Evolutionary conservation across 2,888 invertebrate species (phyloP), one percentile per base, ranked within the genome.

Genomic region (Synanthedon myopaeformis): DNA sequence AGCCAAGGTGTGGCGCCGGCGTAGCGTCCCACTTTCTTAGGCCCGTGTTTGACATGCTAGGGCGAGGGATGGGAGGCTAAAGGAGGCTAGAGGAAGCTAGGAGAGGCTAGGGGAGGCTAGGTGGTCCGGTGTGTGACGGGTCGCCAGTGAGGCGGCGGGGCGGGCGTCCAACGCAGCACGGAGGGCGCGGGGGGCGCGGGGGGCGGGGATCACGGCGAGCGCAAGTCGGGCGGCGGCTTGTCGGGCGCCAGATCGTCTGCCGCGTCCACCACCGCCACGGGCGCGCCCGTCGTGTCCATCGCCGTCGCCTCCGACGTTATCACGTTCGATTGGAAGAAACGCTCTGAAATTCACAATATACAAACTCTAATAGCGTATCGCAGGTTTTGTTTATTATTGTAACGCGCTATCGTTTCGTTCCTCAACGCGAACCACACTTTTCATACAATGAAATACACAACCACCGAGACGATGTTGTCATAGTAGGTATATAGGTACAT

Each of bases 251-350:
- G 74, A 59, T 84, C 84, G 57, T 86, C 86, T 0, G 62, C 54
- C 52, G 71, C 60, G 55, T 80, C 83, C 1, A 76, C 81, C 76
- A 54, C 77, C 79, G 12, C 64, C 76, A 54, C 77, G 79, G 12
- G 64, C 4, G 79, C 68, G 41, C 72, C 74, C 2, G 76, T 72
- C 53, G 84, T 88, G 74, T 88, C 88, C 87, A 88, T 89, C 49
- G 90, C 90, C 14, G 89, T 80, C 54, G 88, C 81, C 58, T 91
- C 91, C 1, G 88, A 82, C 48, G 89, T 89, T 54, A 89, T 87
- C 66, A 89, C 89, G 66, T 85, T 88, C 49, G 90, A 89, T 81
- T 91, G 91, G 78, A 91, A 91, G 83, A 91, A 91, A 55, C 91
- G 88, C 73, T 91, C 91, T 87, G 89, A 56, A 67, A 51, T 2